These are phyloP conservation scores for Vipera ursinii DNA, from an alignment of 2,797 vertebrate genomes.

Conservation along the genomic window DNA sequence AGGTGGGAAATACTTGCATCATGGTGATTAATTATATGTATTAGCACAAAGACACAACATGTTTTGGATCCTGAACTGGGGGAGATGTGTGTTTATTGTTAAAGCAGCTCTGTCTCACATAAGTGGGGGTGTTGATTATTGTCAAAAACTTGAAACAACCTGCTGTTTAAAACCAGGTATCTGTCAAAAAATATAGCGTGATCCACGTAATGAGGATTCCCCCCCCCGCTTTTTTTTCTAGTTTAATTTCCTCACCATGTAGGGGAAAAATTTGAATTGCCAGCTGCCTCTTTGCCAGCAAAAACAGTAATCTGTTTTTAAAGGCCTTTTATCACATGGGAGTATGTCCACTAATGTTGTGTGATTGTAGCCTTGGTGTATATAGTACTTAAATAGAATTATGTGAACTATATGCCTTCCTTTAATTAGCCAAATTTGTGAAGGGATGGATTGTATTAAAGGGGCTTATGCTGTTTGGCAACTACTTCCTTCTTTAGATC, in stretches of 20 bases:
- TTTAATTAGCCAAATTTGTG: not conserved
- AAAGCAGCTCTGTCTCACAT: not conserved
- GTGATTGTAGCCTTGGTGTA: not conserved
- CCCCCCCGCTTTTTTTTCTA: not conserved
- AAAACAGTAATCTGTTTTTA: not conserved
- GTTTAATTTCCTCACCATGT: not conserved
- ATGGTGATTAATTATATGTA: conserved; percentile 59
- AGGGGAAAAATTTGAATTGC: not conserved
- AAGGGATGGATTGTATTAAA: not conserved
- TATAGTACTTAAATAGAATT: conserved; percentile 31
- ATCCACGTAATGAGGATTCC: not conserved
- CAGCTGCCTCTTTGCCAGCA: not conserved
- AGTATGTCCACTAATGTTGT: not conserved
- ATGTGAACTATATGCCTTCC: not conserved
- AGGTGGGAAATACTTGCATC: conserved; percentile 57
- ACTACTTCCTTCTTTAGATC: not conserved
- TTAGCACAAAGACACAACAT: conserved; percentile 57
- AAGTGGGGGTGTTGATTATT: fast-evolving
- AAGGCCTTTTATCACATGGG: not conserved
- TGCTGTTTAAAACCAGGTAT: conserved; percentile 6
- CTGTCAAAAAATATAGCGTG: not conserved
- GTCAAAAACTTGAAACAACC: not conserved
- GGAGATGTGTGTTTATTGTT: conserved; percentile 26
- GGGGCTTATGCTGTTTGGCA: not conserved
- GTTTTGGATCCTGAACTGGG: conserved; percentile 33